Evolutionary conservation across 1,140 invertebrate genomes (phyloP), one percentile per base, ranked within the genome.

Genomic region (Caenorhabditis latens): DNA sequence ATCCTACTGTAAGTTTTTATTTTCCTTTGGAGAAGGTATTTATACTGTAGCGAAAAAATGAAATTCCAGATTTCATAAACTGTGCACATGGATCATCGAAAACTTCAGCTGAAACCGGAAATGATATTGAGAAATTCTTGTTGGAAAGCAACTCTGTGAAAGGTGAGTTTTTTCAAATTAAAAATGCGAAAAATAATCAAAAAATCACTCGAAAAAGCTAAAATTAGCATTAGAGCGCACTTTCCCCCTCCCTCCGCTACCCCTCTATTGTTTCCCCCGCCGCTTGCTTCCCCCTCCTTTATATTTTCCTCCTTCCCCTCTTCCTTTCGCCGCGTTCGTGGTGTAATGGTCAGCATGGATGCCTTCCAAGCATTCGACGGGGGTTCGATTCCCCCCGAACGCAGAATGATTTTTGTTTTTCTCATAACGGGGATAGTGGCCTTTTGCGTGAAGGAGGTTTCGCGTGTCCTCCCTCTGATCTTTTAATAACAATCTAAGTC

Each of bases 301-400:
- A 32, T 63, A 63, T 63, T 32, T 32, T 8, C 57, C 24, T 21
- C 46, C n/a, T 50, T 50, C 46, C 71, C 21, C 7, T 19, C 71
- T 24, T 9, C 0, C n/a, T 53, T 13, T 0, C 2, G 6, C 24
- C 82, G 84, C 84, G 84, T 85, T 85, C 84, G 92, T 93, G 92
- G 93, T 93, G 92, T 93, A 93, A 92, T 91, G 92, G 92, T 93
- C 90, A 93, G 92, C 92, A 93, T 93, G 90, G 91, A 91, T 93
- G 92, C 92, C 92, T 93, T 93, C 92, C 92, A 93, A 93, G 92
- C 92, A 93, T 90, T 91, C 90, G 92, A 92, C 91, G 92, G 91
- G 91, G 91, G 93, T 93, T 93, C 92, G 92, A 93, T 90, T 93
- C 92, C 93, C 93, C 87, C 84, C 83, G 84, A 85, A 85, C 84